Conservation (phyloP, 1,140 invertebrate species). For the Helicorthomorpha holstii region DNA sequence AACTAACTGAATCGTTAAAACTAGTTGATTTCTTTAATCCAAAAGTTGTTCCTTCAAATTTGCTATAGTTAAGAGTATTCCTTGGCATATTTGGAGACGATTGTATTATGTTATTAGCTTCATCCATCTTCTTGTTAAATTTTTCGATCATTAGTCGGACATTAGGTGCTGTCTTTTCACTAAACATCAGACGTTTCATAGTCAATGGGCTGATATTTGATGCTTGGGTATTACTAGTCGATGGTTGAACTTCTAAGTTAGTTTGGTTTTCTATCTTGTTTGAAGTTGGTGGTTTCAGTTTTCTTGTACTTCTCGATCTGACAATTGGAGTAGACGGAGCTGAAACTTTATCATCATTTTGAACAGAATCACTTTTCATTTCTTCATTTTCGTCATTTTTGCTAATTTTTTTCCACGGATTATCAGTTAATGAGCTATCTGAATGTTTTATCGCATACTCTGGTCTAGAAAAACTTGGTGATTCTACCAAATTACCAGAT, state of each 20-base stretch:
- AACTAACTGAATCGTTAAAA: background rate
- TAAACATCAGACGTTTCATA: background rate
- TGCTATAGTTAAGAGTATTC: background rate
- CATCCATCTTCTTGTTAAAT: constrained; percentile 1
- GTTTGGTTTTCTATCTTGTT: background rate
- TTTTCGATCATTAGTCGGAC: constrained; percentile 1
- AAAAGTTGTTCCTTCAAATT: background rate
- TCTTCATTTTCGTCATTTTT: background rate
- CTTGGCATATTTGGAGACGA: background rate
- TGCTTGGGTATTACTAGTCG: background rate
- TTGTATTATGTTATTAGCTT: background rate
- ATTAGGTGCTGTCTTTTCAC: background rate
- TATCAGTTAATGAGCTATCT: background rate
- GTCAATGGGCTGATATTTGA: background rate
- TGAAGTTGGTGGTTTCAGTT: background rate
- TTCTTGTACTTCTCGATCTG: background rate
- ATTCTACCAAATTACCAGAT: background rate
- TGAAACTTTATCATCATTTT: background rate
- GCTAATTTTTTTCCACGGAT: background rate
- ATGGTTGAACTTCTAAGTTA: background rate
- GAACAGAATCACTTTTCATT: background rate
- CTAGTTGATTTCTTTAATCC: background rate
- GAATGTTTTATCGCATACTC: background rate
- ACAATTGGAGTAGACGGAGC: background rate
- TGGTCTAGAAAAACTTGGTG: background rate